These are phyloP conservation scores for Albula glossodonta DNA, from an alignment of 2,113 vertebrate genomes.

Conservation along the genomic window DNA sequence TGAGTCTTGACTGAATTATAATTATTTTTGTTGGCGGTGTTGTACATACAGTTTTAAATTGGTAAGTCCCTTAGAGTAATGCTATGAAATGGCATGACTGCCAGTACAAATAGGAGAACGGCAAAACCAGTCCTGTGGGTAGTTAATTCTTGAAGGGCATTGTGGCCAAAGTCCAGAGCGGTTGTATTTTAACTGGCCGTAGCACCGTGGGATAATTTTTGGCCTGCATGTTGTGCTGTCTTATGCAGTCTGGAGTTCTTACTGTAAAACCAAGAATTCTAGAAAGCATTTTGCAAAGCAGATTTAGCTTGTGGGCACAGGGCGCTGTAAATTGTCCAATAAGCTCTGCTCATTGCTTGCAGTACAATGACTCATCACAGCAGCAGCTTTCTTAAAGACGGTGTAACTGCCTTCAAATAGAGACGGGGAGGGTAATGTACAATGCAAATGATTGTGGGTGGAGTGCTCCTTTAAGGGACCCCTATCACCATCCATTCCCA, in stretches of 20 bases:
- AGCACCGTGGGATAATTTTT: too few species aligned
- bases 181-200: too few species aligned
- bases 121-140: too few species aligned
- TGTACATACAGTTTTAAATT: too few species aligned
- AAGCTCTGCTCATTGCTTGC: slow-evolving; percentile 6
- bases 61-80: too few species aligned
- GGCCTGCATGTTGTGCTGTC: neutral
- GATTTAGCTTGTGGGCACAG: neutral
- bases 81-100: too few species aligned
- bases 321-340: slow-evolving; percentile 19
- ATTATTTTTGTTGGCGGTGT: too few species aligned
- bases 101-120: too few species aligned
- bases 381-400: neutral
- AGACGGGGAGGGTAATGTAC: neutral
- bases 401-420: neutral
- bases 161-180: too few species aligned
- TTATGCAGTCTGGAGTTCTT: neutral
- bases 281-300: neutral
- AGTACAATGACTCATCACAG: neutral
- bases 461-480: neutral
- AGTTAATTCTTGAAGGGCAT: too few species aligned
- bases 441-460: neutral
- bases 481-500: neutral
- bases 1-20: too few species aligned
- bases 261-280: neutral